Evolutionary conservation across 2,888 invertebrate species (phyloP), one percentile per base, ranked within the genome.

Genomic region (Leptopilina syphax): DNA sequence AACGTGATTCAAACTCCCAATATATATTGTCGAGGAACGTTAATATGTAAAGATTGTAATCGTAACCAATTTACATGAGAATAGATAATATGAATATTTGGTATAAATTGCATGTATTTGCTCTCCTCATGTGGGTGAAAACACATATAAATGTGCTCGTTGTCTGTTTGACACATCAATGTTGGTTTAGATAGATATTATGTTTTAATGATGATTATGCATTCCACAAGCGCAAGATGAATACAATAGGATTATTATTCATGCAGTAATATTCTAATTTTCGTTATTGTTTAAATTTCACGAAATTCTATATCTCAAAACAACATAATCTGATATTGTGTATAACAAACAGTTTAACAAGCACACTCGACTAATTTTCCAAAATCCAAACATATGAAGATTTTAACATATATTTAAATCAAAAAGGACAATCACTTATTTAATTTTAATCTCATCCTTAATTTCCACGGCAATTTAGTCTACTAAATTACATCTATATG

Each of bases 41-140:
- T 60, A 60, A 60, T 60, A n/a, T 60, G 60, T 60, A 60, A 60
- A 60, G 60, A 60, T 60, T 60, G 60, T 60, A 60, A 60, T 60
- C 60, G 57, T 57, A 57, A 12, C 57, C 60, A 60, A 60, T 60
- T 60, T 60, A 60, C 60, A 60, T 60, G 60, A 60, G 60, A 60
- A 60, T 60, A 60, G 60, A 60, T 60, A 60, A 60, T 60, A 60
- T 7, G 7, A 60, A 18, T 60, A 60, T 60, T 60, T 60, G n/a
- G 60, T 60, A 60, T 60, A 18, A 60, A 60, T 13, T n/a, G 60
- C 60, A 60, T 60, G n/a, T 60, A 60, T 60, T 60, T n/a, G n/a
- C 60, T 47, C 7, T 47, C 7, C 47, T 9, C 47, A 47, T 47
- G 9, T 47, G 18, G 7, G 18, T 60, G 60, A 60, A 60, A 60